Evolutionary conservation across 2,888 invertebrate genomes (phyloP), one percentile per base, ranked within the genome.

Genomic region (Dioctria rufipes): DNA sequence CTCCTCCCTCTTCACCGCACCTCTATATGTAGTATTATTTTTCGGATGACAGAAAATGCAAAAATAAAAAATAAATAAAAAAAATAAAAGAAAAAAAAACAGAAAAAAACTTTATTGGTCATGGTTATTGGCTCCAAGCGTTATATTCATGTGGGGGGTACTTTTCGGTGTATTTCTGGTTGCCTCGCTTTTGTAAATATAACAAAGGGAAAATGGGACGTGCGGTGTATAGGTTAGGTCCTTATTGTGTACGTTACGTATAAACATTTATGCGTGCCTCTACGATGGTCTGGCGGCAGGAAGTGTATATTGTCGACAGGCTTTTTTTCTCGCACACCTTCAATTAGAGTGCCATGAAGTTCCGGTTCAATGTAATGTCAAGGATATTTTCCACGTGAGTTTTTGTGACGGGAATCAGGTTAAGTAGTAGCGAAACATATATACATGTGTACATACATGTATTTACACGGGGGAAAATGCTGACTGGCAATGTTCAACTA

Each of bases 301-400:
- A 73, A 73, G 58, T 58, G 25, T 25, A 25, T 25, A 73, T 73
- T 73, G 73, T 73, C 58, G 73, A 60, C 40, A 11, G 13, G 60
- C 43, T 51, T 51, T 75, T 75, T 60, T 60, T 60, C 73, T 77
- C 63, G 63, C 51, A 77, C 77, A 77, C 77, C 63, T 77, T 25
- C 79, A 58, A 46, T 79, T 67, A 69, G 37, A 79, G 79, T 79
- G 69, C 79, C 79, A 79, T 60, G 79, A 69, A 67, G 79, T 79
- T 79, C 79, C 79, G 67, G 67, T 79, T 79, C 67, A 67, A 67
- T 69, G 79, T 77, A 67, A 79, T 79, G 79, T 79, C 79, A 79
- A 79, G 67, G 79, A 69, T 79, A 40, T 67, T 69, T 79, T 69
- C 43, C 79, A 67, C 79, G 79, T 79, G 79, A 58, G 43, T 79